Conservation (phyloP, 2,797 vertebrate genomes). For the Galaxias olidus region DNA sequence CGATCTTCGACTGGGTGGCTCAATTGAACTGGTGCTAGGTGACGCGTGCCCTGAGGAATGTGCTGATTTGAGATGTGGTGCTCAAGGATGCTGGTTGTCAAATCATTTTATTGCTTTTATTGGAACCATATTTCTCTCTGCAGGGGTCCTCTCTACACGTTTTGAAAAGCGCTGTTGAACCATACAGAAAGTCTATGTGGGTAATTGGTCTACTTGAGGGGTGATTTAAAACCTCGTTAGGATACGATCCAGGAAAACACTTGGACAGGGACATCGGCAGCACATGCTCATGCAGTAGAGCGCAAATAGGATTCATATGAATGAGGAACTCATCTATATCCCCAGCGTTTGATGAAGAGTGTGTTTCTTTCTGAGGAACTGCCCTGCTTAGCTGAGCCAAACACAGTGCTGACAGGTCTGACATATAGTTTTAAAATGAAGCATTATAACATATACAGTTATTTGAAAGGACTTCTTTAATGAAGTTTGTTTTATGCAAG, state of each 20-base stretch:
- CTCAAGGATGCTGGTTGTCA: constrained; percentile 63
- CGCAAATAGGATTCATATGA: constrained; percentile 32
- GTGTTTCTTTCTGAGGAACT: no score
- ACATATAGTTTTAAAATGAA: no score
- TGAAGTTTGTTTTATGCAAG: no score
- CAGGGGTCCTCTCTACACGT: constrained; percentile 45
- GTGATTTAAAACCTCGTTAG: constrained; percentile 53
- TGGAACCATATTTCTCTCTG: constrained; percentile 69
- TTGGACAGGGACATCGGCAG: constrained; percentile 36
- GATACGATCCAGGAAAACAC: constrained; percentile 41
- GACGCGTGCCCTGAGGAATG: constrained; percentile 58
- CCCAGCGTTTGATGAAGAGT: constrained; percentile 26
- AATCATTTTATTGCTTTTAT: constrained; percentile 64
- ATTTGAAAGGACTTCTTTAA: no score
- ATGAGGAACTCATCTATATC: constrained; percentile 13
- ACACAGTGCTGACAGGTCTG: no score
- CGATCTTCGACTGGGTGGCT: no score
- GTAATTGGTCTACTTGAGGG: constrained; percentile 54
- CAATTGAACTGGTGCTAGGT: constrained; percentile 50
- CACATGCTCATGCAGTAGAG: constrained; percentile 19
- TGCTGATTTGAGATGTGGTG: constrained; percentile 71
- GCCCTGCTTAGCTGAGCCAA: no score
- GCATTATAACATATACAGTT: no score
- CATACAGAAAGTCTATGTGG: constrained; percentile 52
- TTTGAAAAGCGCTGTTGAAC: constrained; percentile 39